These are phyloP conservation scores for Centropus unirufus DNA, from an alignment of 2,113 vertebrate genomes.

Conservation along the genomic window DNA sequence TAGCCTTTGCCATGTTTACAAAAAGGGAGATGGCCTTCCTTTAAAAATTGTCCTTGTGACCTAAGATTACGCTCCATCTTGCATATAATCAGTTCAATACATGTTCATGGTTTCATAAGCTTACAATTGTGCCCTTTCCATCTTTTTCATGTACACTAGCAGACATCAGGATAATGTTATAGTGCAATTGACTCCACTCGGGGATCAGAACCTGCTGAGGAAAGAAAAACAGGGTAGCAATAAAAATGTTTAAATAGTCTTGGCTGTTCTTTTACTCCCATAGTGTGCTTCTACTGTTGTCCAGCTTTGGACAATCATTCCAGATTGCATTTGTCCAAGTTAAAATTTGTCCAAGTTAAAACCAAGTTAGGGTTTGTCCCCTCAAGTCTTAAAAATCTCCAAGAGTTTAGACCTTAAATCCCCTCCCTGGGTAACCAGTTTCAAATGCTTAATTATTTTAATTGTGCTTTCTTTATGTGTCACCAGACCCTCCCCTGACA, in stretches of 20 bases:
- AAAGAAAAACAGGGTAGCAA: slow-evolving; percentile 15
- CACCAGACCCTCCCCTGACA: neutral
- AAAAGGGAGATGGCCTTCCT: neutral
- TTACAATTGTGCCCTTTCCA: neutral
- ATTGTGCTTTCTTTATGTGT: neutral
- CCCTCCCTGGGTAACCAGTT: neutral
- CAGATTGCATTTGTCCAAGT: neutral
- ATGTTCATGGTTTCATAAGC: neutral
- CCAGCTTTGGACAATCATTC: neutral
- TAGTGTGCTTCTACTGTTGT: neutral
- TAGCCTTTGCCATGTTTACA: neutral
- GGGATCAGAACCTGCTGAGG: neutral
- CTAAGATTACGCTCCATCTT: neutral
- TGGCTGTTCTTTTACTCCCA: neutral
- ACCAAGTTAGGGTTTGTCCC: neutral
- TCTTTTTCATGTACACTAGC: neutral
- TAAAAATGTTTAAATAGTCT: slow-evolving; percentile 23
- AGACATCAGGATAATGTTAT: neutral
- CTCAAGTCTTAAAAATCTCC: neutral
- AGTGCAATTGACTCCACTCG: neutral
- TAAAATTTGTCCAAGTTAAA: neutral
- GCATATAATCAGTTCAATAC: neutral
- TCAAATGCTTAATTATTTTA: neutral
- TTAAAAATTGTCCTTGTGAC: neutral
- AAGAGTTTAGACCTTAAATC: neutral